Evolutionary conservation across 2,888 invertebrate genomes (phyloP).

Genomic region (Hydrotaea diabolus): DNA sequence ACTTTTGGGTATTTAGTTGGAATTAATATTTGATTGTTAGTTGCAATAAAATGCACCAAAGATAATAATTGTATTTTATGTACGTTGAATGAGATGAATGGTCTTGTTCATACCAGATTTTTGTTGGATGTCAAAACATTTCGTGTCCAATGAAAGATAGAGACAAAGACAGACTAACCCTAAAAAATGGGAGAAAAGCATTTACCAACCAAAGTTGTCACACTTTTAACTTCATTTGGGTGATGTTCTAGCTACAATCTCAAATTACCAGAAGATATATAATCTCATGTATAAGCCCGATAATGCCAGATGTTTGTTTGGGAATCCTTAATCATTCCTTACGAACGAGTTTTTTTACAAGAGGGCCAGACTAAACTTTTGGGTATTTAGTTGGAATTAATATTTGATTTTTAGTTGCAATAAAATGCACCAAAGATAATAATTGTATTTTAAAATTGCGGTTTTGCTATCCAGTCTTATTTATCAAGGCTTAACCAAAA

Average conservation of each 20-base stretch:
- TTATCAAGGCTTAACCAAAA: too few species aligned
- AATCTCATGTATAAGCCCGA: conserved; percentile 20
- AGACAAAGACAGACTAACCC: conserved; percentile 82
- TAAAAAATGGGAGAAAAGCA: conserved; percentile 58
- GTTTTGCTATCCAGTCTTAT: too few species aligned
- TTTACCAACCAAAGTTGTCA: conserved; percentile 71
- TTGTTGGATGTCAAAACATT: conserved; percentile 69
- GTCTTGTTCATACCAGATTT: conserved; percentile 83
- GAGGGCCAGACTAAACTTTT: conserved; percentile 48
- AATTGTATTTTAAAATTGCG: background rate
- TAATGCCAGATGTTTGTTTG: conserved; percentile 63
- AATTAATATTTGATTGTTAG: background rate
- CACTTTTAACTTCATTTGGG: conserved; percentile 63
- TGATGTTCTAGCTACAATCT: conserved; percentile 69
- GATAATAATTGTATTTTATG: background rate
- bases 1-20: background rate
- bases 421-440: conserved; percentile 41
- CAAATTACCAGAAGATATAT: background rate
- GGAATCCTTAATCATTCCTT: conserved; percentile 29
- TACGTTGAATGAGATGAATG: background rate
- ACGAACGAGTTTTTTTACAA: conserved; percentile 55
- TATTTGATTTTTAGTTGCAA: conserved; percentile 3
- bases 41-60: conserved; percentile 1
- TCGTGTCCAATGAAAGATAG: conserved; percentile 76
- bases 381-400: conserved; percentile 41